These are phyloP conservation scores for Plectrocnemia conspersa DNA, from an alignment of 1,140 invertebrate genomes.

Conservation along the genomic window DNA sequence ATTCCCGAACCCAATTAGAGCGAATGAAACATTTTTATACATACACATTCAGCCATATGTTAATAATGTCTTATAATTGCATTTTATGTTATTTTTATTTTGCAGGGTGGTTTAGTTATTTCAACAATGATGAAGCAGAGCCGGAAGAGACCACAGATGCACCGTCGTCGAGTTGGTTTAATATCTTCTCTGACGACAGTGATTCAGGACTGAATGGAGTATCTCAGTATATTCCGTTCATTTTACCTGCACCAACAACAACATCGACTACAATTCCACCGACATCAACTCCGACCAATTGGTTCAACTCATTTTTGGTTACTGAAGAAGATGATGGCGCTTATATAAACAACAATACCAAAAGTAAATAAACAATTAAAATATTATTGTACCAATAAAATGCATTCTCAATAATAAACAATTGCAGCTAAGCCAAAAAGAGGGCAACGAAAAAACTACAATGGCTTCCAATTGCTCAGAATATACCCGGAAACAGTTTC, in stretches of 20 bases:
- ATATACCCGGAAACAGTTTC: conserved; percentile 42
- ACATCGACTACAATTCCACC: conserved; percentile 37
- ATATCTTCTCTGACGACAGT: conserved; percentile 26
- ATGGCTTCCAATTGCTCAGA: conserved; percentile 47
- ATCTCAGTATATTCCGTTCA: conserved; percentile 37
- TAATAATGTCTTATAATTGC: too few relatives aligned
- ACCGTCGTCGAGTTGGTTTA: conserved; percentile 25
- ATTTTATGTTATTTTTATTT: too few relatives aligned
- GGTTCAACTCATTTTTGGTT: conserved; percentile 44
- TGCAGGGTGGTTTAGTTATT: conserved; percentile 24
- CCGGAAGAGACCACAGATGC: conserved; percentile 4
- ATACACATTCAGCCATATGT: too few relatives aligned
- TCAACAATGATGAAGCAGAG: conserved; percentile 12
- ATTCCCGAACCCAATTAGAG: too few relatives aligned
- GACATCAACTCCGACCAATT: conserved; percentile 39
- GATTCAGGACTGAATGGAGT: too few relatives aligned
- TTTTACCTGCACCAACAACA: conserved; percentile 35
- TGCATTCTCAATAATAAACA: background rate
- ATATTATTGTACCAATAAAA: background rate
- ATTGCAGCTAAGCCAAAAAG: conserved; percentile 37
- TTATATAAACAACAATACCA: conserved; percentile 32
- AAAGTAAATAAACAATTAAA: background rate
- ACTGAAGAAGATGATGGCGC: conserved; percentile 43
- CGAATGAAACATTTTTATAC: too few relatives aligned
- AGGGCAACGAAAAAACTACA: conserved; percentile 45